Conservation (phyloP, 2,797 vertebrate genomes). For the Pseudomugil gertrudae region DNA sequence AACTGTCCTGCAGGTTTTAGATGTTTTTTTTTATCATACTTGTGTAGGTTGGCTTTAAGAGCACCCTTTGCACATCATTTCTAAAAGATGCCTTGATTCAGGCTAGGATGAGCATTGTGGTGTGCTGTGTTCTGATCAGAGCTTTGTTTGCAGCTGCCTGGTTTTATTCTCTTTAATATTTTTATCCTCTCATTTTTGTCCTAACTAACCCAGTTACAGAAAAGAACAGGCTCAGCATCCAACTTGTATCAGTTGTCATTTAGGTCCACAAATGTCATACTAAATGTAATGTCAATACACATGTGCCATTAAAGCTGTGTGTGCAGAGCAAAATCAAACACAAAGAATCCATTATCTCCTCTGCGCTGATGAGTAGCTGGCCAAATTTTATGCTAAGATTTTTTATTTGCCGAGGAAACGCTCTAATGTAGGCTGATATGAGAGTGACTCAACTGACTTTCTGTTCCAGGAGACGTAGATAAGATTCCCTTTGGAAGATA, state of each 20-base stretch:
- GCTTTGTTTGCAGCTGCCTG: no score
- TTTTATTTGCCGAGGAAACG: slow-evolving; percentile 26
- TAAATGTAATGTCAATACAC: slow-evolving; percentile 1
- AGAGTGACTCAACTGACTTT: slow-evolving; percentile 35
- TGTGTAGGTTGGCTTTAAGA: slow-evolving; percentile 19
- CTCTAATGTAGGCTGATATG: slow-evolving; percentile 9
- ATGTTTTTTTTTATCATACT: slow-evolving; percentile 11
- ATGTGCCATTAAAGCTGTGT: not conserved
- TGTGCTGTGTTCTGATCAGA: slow-evolving; percentile 17
- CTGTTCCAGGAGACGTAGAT: slow-evolving; percentile 28
- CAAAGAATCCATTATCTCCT: slow-evolving; percentile 11
- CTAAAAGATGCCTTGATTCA: slow-evolving; percentile 42
- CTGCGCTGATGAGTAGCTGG: not conserved
- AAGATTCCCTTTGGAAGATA: slow-evolving; percentile 53
- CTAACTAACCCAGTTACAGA: not conserved
- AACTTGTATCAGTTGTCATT: not conserved
- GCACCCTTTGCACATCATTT: slow-evolving; percentile 1
- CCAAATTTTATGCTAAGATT: slow-evolving; percentile 14
- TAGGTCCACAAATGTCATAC: not conserved
- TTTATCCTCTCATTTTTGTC: slow-evolving; percentile 2
- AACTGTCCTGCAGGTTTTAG: no score
- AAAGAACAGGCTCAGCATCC: not conserved
- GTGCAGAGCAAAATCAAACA: slow-evolving; percentile 1
- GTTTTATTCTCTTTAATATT: not conserved
- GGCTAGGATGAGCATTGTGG: slow-evolving; percentile 28